Base-by-base conservation (phyloP, 2,113 vertebrate genomes). In the Paedocypris sp. region DNA sequence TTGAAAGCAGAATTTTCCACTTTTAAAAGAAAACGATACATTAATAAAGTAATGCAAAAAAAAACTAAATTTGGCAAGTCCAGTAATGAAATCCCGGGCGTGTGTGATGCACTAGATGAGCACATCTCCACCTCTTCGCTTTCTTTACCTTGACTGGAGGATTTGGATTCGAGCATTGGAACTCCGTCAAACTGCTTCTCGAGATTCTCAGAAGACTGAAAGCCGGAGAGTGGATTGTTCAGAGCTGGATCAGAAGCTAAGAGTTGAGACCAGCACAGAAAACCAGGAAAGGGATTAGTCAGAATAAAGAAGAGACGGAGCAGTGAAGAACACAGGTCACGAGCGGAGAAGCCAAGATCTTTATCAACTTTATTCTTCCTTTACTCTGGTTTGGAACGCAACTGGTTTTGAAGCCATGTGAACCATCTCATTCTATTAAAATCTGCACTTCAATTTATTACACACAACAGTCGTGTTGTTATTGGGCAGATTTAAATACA, bases 161-260 rank as follows among this genome's bases (percentile, higher is more conserved):
- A 92, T 94, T 96, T 98, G 84, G 93, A 91, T 88, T 93, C 89
- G 83, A 97, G 85, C 78, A 99, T 91, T 62, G 95, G 95, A 78
- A 99, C 97, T 81, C 94, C 94, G 78, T 99, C 95, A 91, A 99
- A 99, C 79, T 98, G 93, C 87, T 94, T 91, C 79, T 90, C 89
- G 60, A 90, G 82, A 89, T 88, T 84, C 84, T 78, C 75, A 78
- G 71, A 84, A 76, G 77, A 80, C 81, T 18, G 69, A 69, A 65
- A 72, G 69, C 60, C 56, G 38, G 31, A 25, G 62, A 45, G 59
- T 57, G 49, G 61, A 59, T 75, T n/a, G n/a, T n/a, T n/a, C n/a
- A n/a, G 62, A 53, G 32, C 16, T 28, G 43, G 11, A 54, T 47
- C 66, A 41, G 65, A 49, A 73, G 60, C 56, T 60, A 62, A 69